Evolutionary conservation across 1,140 invertebrate species (phyloP), one percentile per base, ranked within the genome.

Genomic region (Bombus affinis): DNA sequence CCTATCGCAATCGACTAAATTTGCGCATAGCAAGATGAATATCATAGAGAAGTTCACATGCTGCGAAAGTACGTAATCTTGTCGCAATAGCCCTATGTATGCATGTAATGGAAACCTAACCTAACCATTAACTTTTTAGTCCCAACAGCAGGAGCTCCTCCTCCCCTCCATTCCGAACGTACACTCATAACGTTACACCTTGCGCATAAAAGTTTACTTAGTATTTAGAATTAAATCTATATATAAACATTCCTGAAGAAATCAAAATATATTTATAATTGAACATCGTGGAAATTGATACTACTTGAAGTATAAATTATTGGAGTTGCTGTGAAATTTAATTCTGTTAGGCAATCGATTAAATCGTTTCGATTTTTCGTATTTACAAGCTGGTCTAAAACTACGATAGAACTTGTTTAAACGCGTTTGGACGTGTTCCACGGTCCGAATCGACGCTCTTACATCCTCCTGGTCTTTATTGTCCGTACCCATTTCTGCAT

Each of bases 381-480:
- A 35, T 28, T 35, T 9, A 35, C 6, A 12, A 8, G 9, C 22
- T 5, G 5, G 35, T 25, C 10, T 53, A 74, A 65, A 62, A n/a
- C 44, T 13, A 76, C 47, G 57, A 83, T 70, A 74, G 47, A 78
- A 78, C 44, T 70, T 39, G 62, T 83, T 74, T 42, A 18, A 35
- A n/a, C 18, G 25, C 74, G 42, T 77, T 82, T 84, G 82, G 76
- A 84, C 76, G 59, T 44, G 82, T 84, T 84, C 82, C 82, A 84
- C 28, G 72, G 22, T 71, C 82, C 57, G 66, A 66, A 79, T 84
- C 42, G 37, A 39, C 35, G 25, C 77, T 71, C 65, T 44, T 47
- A 28, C 22, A 53, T 44, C 25, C 65, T 59, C 37, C 39, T 44
- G 37, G 12, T 71, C 82, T 84, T 79, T 71, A 71, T 84, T 71